phyloP scores from a whole-genome alignment of 1,140 invertebrate genomes.

The Leptoteleia sp. region DNA sequence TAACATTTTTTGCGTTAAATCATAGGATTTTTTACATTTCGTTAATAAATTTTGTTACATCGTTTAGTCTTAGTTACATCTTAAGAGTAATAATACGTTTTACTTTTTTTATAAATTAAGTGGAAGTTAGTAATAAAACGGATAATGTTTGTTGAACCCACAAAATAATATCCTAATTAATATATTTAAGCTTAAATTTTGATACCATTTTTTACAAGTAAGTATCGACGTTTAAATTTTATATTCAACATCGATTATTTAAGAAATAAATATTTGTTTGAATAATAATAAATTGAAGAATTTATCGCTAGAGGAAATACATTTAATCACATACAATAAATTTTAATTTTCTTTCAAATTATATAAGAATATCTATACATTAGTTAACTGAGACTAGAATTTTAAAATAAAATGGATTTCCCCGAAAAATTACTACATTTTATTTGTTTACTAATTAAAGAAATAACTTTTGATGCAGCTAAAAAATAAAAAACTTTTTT shows the following conservation, averaged over 20 bases:
- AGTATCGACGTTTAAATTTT: slow-evolving; percentile 4
- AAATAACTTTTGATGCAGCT: too few species aligned
- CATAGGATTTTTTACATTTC: slow-evolving; percentile 22
- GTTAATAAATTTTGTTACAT: slow-evolving; percentile 14
- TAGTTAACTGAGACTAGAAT: too few species aligned
- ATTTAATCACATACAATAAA: too few species aligned
- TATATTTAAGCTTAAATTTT: slow-evolving; percentile 4
- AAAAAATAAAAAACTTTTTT: too few species aligned
- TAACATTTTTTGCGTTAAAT: slow-evolving; percentile 33
- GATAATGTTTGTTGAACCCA: slow-evolving; percentile 2
- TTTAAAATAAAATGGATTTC: too few species aligned
- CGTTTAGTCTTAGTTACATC: slow-evolving; percentile 1
- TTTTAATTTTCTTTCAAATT: too few species aligned
- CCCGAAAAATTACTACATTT: too few species aligned
- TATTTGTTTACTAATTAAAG: too few species aligned
- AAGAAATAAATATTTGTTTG: not conserved
- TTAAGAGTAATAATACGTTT: slow-evolving; percentile 25
- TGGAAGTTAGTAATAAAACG: slow-evolving; percentile 17
- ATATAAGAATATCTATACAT: too few species aligned
- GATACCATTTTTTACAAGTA: slow-evolving; percentile 13
- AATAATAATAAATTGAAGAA: too few species aligned
- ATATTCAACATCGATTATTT: slow-evolving; percentile 2
- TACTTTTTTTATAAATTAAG: slow-evolving; percentile 12
- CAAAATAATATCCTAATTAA: slow-evolving; percentile 7
- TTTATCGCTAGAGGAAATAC: too few species aligned